Evolutionary conservation across 30 jellyfish, hydroid and myxozoan species (phyloP).

Genomic region (Euphysa ruthae): DNA sequence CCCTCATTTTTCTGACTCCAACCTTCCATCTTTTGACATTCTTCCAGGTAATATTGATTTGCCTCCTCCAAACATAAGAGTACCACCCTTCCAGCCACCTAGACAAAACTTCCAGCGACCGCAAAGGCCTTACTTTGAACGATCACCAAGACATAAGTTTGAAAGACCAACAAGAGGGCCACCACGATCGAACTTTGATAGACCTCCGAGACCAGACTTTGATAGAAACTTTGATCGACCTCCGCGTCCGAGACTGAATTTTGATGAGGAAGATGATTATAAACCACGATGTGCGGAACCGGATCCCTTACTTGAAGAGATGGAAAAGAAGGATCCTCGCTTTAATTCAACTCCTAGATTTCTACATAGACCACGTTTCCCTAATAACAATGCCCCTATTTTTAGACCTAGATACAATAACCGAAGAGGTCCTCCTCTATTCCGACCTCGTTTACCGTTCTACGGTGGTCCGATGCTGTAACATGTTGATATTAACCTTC

Average conservation of each 20-base stretch:
- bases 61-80: too few species aligned
- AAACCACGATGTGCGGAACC: conserved; percentile 23
- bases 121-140: too few species aligned
- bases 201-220: too few species aligned
- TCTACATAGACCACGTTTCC: conserved; percentile 21
- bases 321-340: conserved; percentile 1
- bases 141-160: too few species aligned
- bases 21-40: neutral
- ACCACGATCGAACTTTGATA: neutral
- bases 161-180: too few species aligned
- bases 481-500: too few species aligned
- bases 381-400: neutral
- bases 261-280: too few species aligned
- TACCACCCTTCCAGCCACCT: conserved; percentile 6
- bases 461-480: too few species aligned
- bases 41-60: neutral
- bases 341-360: neutral
- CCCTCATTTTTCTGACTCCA: neutral
- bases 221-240: too few species aligned
- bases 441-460: conserved; percentile 27
- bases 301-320: conserved; percentile 18
- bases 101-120: too few species aligned
- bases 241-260: too few species aligned
- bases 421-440: conserved; percentile 6
- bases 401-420: conserved; percentile 10